Conservation (phyloP, 2,888 invertebrate genomes). For the Coleophora deauratella region DNA sequence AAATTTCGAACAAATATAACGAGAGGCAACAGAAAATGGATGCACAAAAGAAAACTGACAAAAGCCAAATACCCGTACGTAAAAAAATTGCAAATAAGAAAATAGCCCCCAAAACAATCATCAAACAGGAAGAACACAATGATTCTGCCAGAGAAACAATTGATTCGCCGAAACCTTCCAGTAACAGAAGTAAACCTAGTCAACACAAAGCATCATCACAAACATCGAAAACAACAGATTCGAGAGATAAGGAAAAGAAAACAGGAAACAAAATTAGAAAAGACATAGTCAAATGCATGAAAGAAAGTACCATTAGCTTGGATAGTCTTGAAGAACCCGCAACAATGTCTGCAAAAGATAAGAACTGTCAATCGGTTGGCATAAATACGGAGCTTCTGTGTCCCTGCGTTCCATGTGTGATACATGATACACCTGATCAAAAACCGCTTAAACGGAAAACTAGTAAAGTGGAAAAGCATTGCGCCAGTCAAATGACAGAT, state of each 20-base stretch:
- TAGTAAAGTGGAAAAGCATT: constrained; percentile 7
- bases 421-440: constrained; percentile 40
- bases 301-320: constrained; percentile 55
- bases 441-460: constrained; percentile 25
- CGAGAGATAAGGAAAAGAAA: constrained; percentile 22
- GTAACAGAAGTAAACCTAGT: neutral
- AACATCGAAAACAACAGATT: neutral
- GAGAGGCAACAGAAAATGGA: constrained; percentile 32
- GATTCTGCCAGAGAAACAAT: neutral
- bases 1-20: constrained; percentile 48
- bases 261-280: constrained; percentile 12
- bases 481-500: constrained; percentile 10
- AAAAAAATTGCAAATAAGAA: constrained; percentile 26
- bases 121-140: neutral
- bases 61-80: constrained; percentile 47
- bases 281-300: constrained; percentile 20
- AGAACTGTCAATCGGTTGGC: constrained; percentile 42
- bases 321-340: constrained; percentile 51
- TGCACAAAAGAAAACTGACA: constrained; percentile 23
- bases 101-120: constrained; percentile 7
- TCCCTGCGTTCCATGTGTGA: constrained; percentile 51
- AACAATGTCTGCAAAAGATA: constrained; percentile 20
- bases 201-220: neutral
- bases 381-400: constrained; percentile 58
- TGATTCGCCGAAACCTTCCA: neutral